Base-by-base conservation (phyloP, 2,888 invertebrate species). In the Andrena marginata region DNA sequence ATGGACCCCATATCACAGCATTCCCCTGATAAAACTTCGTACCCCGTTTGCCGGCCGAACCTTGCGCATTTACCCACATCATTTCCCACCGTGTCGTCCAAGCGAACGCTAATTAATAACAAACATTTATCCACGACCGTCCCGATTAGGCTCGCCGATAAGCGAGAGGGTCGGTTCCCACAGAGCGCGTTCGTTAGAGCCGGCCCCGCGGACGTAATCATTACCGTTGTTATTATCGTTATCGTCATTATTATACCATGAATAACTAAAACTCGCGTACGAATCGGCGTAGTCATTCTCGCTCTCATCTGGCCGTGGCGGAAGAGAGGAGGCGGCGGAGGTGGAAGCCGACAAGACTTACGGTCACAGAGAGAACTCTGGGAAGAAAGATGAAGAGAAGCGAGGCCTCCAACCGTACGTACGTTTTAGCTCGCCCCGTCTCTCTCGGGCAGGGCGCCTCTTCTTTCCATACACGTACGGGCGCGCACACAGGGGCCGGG, bases 191-290 rank as follows among this genome's bases (percentile, higher is more conserved):
- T 84, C 84, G 84, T 84, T 79, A 79, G 84, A 76, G 64, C 29
- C 56, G 75, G 72, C 79, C 82, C 79, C 76, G 76, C 82, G 72
- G 75, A 79, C 73, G 87, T 84, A 87, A 87, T 86, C 85, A 87
- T 87, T 87, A 87, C 85, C 85, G 87, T 88, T 82, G 82, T 88
- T 88, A 88, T 87, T 88, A 87, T 88, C 87, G 86, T 88, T 88
- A 88, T 85, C 84, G 84, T 88, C 87, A 87, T 88, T 87, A 88
- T 88, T 88, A 87, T 88, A 81, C 78, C 80, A 84, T 88, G 87
- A 87, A 85, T 87, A 87, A 78, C 86, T 86, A 88, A 87, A 88
- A 88, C 81, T 76, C 79, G 67, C 72, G 65, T 29, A 31, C 60
- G 70, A 70, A 70, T 59, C 49, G 70, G 54, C 63, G 75, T 35